Conservation (phyloP, 2,888 invertebrate species). For the Epiblema foenella region DNA sequence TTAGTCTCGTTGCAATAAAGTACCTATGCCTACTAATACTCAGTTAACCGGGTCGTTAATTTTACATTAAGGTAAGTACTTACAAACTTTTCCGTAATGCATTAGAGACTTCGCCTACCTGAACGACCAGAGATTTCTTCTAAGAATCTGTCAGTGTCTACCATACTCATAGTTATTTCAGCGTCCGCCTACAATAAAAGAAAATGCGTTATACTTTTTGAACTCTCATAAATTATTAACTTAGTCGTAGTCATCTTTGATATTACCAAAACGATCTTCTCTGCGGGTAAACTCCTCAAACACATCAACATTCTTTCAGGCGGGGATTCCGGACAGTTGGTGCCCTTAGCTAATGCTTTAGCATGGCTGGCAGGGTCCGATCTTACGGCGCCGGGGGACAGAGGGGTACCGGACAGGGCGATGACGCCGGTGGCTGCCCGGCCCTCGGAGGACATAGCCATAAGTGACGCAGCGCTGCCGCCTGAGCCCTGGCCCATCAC, state of each 20-base stretch:
- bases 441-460: conserved; percentile 87
- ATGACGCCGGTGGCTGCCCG: conserved; percentile 87
- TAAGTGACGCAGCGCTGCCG: conserved; percentile 88
- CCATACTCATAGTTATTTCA: conserved; percentile 82
- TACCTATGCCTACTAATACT: no score
- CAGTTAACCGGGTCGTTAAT: no score
- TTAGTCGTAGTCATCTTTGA: not conserved
- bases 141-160: conserved; percentile 85
- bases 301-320: conserved; percentile 88
- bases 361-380: conserved; percentile 86
- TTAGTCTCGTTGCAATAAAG: no score
- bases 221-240: not conserved
- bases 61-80: no score
- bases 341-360: conserved; percentile 84
- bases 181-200: conserved; percentile 82
- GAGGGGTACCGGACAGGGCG: conserved; percentile 90
- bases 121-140: conserved; percentile 86
- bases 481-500: conserved; percentile 92
- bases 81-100: no score
- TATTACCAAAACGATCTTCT: conserved; percentile 70
- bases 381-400: conserved; percentile 89
- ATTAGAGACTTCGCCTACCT: conserved; percentile 57
- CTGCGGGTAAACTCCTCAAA: conserved; percentile 82
- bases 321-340: conserved; percentile 86
- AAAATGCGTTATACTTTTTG: not conserved